Base-by-base conservation (phyloP, 1,140 invertebrate genomes). In the Leptinotarsa lineolata region DNA sequence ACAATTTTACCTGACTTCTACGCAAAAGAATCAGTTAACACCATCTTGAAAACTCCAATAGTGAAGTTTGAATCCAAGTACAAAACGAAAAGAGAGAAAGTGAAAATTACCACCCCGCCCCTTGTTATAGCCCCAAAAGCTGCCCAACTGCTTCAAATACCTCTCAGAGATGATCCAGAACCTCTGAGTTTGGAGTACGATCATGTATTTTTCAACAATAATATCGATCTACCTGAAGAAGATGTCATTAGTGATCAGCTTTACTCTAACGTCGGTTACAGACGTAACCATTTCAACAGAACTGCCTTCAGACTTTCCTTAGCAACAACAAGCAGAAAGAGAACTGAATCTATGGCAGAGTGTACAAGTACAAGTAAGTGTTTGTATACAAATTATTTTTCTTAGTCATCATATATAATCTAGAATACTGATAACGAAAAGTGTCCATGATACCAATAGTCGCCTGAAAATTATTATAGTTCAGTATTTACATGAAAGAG, bases 111-210 rank as follows among this genome's bases (percentile, higher is more conserved):
- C 21, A 79, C 80, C 24, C 81, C 82, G 20, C 88, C 88, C 1
- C 82, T 86, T n/a, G 84, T 84, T 58, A 85, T 89, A 71, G 87
- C 88, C 4, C 87, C 87, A 2, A 89, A 89, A 81, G 88, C 88
- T 4, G 88, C 88, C 3, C 87, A 87, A 2, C 78, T 89, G 8
- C 76, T 89, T 44, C 88, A 89, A 72, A 88, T 89, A 61, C 87
- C 87, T 3, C 73, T 20, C 77, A 59, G 75, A 78, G 48, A 18
- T 18, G 15, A 54, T 65, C 72, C 58, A 12, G 83, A 85, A 48
- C 81, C 79, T 65, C 78, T 82, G 3, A 74, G 73, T 67, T 70
- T 67, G 21, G 45, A 46, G 46, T 66, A n/a, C 45, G 68, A 76
- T 69, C 69, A 74, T 64, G 63, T 64, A 22, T 60, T 45, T 46